Base-by-base conservation (phyloP, 2,888 invertebrate genomes). In the Drosophila neotestacea region DNA sequence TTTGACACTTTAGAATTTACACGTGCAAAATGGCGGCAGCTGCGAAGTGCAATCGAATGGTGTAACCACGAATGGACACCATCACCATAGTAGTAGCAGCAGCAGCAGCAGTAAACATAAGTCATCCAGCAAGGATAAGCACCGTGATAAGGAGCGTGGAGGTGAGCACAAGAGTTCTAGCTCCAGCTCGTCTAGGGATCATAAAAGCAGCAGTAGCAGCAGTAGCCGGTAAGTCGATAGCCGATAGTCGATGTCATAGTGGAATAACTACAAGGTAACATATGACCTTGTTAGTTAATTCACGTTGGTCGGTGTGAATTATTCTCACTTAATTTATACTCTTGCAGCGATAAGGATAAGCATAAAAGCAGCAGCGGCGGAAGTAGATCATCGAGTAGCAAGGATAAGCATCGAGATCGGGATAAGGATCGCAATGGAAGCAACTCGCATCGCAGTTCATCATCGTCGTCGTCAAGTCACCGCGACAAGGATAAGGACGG, bases 61-160 rank as follows among this genome's bases (percentile, higher is more conserved):
- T 68, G 93, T 96, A 90, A 96, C 95, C 89, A 96, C 95, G 88
- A 96, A 97, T 93, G 97, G 97, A 60, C 96, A 88, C 50, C 69
- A 85, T 92, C 87, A 91, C 93, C 73, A 80, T 65, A 81, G 84
- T 61, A 62, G 51, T 63, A 62, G 62, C 55, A 55, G 72, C 32
- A 93, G 65, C 94, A 94, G 93, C 92, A 94, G 92, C 93, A 94
- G 93, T 77, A 95, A 94, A 88, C 95, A 95, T 91, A 95, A 95
- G 91, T 95, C 95, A 34, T 95, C 95, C 7, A 95, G 94, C 90
- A 93, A 93, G 85, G 93, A 93, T 81, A 93, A 93, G 73, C 92
- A 93, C 79, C 93, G 93, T 73, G 93, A 94, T 81, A 94, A 92
- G 79, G 93, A 94, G 56, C 89, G 90, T 22, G 54, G 88, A 27